A percentile compares a stretch with the other conserved stretches of the same genome.
Conservation (phyloP, 1,140 invertebrate genomes). For the Telenomus remus region DNA sequence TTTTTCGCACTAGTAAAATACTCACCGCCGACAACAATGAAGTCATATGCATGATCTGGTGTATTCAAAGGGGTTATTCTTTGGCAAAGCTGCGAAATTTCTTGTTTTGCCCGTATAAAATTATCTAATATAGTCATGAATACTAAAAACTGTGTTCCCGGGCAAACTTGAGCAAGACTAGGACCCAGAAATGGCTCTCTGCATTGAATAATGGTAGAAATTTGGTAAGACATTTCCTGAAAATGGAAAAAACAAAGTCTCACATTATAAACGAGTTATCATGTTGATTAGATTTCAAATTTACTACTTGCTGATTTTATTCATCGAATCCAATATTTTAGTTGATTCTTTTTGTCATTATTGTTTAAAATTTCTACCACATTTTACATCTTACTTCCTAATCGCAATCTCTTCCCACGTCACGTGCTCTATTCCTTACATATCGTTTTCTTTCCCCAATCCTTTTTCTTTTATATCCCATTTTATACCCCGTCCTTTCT, state of each 20-base stretch:
- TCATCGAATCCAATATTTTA: too few species aligned
- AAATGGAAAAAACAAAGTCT: slow-evolving; percentile 12
- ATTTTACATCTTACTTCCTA: slow-evolving; percentile 4
- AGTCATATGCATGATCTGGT: slow-evolving; percentile 76
- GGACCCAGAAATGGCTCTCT: slow-evolving; percentile 71
- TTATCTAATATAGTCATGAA: slow-evolving; percentile 78
- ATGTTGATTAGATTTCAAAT: too few species aligned
- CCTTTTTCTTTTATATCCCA: slow-evolving; percentile 9
- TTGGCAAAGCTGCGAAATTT: slow-evolving; percentile 74
- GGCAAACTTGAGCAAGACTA: slow-evolving; percentile 73
- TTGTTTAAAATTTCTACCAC: too few species aligned
- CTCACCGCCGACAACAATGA: slow-evolving; percentile 78
- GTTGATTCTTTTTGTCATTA: background rate
- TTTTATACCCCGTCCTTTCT: background rate
- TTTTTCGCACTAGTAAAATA: slow-evolving; percentile 32
- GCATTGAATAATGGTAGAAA: slow-evolving; percentile 55
- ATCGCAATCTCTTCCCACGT: slow-evolving; percentile 2
- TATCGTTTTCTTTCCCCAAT: background rate
- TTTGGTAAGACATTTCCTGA: slow-evolving; percentile 66
- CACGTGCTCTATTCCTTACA: slow-evolving; percentile 7
- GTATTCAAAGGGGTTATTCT: slow-evolving; percentile 67
- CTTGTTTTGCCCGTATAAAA: slow-evolving; percentile 73
- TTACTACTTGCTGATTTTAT: too few species aligned
- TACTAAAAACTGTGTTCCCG: slow-evolving; percentile 74
- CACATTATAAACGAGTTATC: too few species aligned